Evolutionary conservation across 1,140 invertebrate species (phyloP).

Genomic region (Scaptomyza graminum): DNA sequence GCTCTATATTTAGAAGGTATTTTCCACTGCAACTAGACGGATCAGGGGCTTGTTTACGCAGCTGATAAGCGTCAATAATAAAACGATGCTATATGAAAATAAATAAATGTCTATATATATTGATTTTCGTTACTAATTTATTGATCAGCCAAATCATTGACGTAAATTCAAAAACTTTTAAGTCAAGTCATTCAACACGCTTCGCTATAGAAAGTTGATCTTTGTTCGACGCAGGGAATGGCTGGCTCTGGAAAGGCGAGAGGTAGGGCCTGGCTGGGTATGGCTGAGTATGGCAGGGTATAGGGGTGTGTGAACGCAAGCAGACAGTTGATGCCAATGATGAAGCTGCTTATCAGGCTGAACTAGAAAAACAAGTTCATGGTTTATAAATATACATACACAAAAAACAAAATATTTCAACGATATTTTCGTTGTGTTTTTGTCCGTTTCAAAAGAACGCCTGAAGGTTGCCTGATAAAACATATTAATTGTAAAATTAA

Average conservation of each 20-base stretch:
- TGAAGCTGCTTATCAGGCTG: slow-evolving; percentile 69
- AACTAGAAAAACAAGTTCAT: slow-evolving; percentile 80
- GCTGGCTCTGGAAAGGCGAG: neutral
- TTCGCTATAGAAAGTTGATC: slow-evolving; percentile 21
- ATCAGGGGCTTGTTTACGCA: slow-evolving; percentile 33
- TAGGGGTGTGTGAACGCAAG: slow-evolving; percentile 18
- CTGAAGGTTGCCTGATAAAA: slow-evolving; percentile 17
- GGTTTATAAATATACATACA: slow-evolving; percentile 71
- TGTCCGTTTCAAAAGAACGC: slow-evolving; percentile 29
- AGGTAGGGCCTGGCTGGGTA: neutral
- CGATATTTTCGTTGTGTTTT: slow-evolving; percentile 23
- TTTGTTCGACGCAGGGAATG: slow-evolving; percentile 14
- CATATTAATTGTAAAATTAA: neutral
- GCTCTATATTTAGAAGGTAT: slow-evolving; percentile 44
- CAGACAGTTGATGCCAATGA: slow-evolving; percentile 48
- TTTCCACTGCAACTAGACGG: slow-evolving; percentile 21
- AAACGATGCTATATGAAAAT: slow-evolving; percentile 3
- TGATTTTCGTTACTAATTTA: slow-evolving; percentile 39
- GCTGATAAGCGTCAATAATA: slow-evolving; percentile 15
- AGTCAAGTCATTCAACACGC: slow-evolving; percentile 37
- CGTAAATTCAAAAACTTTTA: slow-evolving; percentile 33
- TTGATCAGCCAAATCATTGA: slow-evolving; percentile 34
- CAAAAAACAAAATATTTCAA: slow-evolving; percentile 27
- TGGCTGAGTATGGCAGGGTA: neutral
- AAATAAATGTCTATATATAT: slow-evolving; percentile 3